Evolutionary conservation across 1,140 invertebrate species (phyloP), one percentile per base, ranked within the genome.

Genomic region (Pissodes strobi): DNA sequence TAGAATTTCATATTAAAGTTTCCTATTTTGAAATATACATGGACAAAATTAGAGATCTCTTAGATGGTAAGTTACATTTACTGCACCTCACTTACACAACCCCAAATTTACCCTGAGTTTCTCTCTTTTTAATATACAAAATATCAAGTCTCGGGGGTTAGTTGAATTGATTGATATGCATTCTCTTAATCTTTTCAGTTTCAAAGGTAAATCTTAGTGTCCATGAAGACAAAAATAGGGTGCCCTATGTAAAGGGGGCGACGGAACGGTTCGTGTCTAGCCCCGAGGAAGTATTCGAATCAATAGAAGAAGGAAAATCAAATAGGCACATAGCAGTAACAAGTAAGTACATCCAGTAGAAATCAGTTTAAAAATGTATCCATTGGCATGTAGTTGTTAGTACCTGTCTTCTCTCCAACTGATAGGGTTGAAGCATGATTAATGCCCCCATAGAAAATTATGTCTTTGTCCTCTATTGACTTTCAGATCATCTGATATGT

Each of bases 21-120:
- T 99, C 98, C 27, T 99, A 99, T 83, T 99, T 97, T 88, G 98
- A 99, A 88, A 99, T 99, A 76, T 99, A 99, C 80, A 95, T 99
- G 93, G 98, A 99, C 79, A 99, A 99, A 86, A 99, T 99, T 78
- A 85, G 97, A 78, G 97, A 99, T 89, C 85, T 99, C 64, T 81
- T 99, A 61, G 96, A 99, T 84, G 92, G 93, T 94, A 83, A 86
- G 79, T n/a, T n/a, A n/a, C n/a, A n/a, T n/a, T n/a, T n/a, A n/a
- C n/a, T n/a, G n/a, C n/a, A n/a, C n/a, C n/a, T n/a, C n/a, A n/a
- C n/a, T n/a, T n/a, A n/a, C n/a, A n/a, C 5, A 4, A 41, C 4
- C 10, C 3, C 5, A 8, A 19, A 46, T 9, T 18, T 9, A 41
- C 4, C 10, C 5, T 41, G 4, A 41, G 5, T n/a, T n/a, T n/a